phyloP scores from a whole-genome alignment of 2,888 invertebrate species.

The Dichetophora obliterata region DNA sequence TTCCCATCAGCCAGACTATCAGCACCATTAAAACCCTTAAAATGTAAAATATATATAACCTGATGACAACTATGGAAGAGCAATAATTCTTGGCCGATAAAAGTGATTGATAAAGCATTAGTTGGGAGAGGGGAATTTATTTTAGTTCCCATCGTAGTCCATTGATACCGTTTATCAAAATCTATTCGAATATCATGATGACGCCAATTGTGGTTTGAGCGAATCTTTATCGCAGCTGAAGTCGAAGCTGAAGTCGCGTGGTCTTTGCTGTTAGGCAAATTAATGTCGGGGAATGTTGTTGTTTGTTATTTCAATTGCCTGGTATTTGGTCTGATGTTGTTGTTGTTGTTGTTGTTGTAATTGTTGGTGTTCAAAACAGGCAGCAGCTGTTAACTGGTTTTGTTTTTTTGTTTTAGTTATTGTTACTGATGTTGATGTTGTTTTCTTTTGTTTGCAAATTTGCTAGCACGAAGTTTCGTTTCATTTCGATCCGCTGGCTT shows the following conservation, averaged over 20 bases:
- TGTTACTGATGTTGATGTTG: background rate
- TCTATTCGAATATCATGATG: background rate
- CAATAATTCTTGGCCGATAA: background rate
- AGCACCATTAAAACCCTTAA: too few species aligned
- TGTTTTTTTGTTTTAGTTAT: background rate
- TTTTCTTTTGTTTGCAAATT: background rate
- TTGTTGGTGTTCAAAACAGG: background rate
- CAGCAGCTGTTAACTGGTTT: conserved; percentile 26
- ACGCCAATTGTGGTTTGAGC: background rate
- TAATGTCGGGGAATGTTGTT: background rate
- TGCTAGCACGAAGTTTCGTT: background rate
- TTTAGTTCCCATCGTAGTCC: background rate
- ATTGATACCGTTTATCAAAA: background rate
- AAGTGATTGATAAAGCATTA: conserved; percentile 5
- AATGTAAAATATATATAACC: too few species aligned
- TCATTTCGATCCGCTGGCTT: background rate
- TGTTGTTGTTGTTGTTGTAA: conserved; percentile 1
- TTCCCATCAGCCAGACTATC: too few species aligned
- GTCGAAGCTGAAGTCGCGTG: conserved; percentile 12
- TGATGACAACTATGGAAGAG: background rate
- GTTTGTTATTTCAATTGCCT: background rate
- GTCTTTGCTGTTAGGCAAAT: background rate
- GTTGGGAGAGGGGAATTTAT: background rate
- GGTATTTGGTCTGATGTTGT: background rate
- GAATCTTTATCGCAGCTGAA: background rate